Conservation (phyloP, 2,113 vertebrate species). For the chimpanzee (Pan troglodytes) region DNA sequence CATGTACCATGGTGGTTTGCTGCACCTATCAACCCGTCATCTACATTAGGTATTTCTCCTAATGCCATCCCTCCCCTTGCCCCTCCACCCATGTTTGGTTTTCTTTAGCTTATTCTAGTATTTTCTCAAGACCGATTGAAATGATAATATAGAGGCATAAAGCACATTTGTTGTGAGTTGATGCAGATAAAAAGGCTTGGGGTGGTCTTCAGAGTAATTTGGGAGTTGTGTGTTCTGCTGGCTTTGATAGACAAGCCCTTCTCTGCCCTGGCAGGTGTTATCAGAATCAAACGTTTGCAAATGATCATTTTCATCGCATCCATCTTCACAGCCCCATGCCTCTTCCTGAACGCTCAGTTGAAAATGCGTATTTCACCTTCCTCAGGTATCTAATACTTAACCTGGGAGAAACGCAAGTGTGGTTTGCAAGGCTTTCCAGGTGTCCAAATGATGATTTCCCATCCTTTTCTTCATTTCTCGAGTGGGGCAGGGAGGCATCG, state of each 20-base stretch:
- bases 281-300: slow-evolving; percentile 54
- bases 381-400: background rate
- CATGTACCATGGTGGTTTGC: no score
- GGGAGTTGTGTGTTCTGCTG: slow-evolving; percentile 55
- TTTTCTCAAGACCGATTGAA: slow-evolving; percentile 31
- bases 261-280: slow-evolving; percentile 49
- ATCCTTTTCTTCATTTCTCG: background rate
- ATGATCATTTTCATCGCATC: slow-evolving; percentile 15
- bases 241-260: slow-evolving; percentile 57
- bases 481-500: no score
- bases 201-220: slow-evolving; percentile 59
- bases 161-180: slow-evolving; percentile 26
- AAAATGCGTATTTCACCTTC: background rate
- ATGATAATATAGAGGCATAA: background rate
- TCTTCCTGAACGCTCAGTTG: background rate
- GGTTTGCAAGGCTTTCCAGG: background rate
- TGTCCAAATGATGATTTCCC: background rate
- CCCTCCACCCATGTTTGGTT: background rate
- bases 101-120: slow-evolving; percentile 24
- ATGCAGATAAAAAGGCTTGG: slow-evolving; percentile 54
- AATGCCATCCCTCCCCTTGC: no score
- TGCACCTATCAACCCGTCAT: no score
- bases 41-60: no score
- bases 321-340: background rate
- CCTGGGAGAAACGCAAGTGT: background rate